Base-by-base conservation (phyloP, 92 coral and sea anemone species). In the Zoanthus solanderi region DNA sequence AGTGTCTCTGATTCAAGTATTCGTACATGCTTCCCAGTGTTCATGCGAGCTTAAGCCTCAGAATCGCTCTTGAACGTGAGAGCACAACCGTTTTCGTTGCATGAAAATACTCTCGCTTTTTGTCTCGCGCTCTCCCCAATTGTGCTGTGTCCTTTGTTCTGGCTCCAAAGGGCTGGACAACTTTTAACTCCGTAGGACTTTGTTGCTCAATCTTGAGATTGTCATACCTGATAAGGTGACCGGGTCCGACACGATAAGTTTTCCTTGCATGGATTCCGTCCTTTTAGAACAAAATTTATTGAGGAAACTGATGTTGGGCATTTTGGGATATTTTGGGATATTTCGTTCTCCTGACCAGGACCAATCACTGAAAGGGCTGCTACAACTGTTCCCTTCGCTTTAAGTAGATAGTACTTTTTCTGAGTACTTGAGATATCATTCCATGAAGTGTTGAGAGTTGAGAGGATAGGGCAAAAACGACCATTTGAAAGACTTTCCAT, bases 391-490 rank as follows among this genome's bases (percentile, higher is more conserved):
- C 82, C 90, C 37, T 48, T 87, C 17, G 93, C 90, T 79, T 87
- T 90, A 13, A 79, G 17, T 15, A 71, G 14, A 71, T 87, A 90
- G 72, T 87, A 90, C 9, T 77, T 72, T 46, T 90, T 85, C 37
- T 90, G 90, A 34, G 93, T 90, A 7, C 65, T 9, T 46, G 90
- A 87, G 78, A 90, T 90, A 50, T 90, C 90, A 68, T 80, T 71
- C 90, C 93, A 90, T 50, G 89, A 81, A 18, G 93, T 61, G 67
- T 90, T 90, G 57, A 90, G 90, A 6, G 87, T 90, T 72, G 90
- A 90, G 54, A 78, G 48, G 10, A 77, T 77, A 30, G 82, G 82
- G 15, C 60, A 28, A 42, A 85, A 15, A 58, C 92, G 74, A 61
- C 92, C 92, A 72, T 80, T 87, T 5, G 90, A 76, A 77, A 86